Base-by-base conservation (phyloP, 2,888 invertebrate species). In the Mesorhabditis spiculigera region DNA sequence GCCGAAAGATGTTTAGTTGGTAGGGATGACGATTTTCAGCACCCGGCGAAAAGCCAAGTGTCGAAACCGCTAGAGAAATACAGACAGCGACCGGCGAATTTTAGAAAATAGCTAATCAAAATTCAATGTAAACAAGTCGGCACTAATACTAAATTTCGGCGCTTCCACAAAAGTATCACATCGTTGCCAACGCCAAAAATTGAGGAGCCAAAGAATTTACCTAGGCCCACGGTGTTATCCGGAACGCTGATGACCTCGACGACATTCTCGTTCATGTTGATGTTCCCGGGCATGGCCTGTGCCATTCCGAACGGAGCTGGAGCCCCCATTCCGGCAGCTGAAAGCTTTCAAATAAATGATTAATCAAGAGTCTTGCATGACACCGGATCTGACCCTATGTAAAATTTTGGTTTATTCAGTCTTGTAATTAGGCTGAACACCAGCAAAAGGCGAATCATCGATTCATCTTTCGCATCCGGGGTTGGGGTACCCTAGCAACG, bases 201-300 rank as follows among this genome's bases (percentile, higher is more conserved):
- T 5, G n/a, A 50, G 58, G 8, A 50, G 8, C n/a, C n/a, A 10
- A 50, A 13, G 41, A 28, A 69, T 78, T 67, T 43, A 83, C 82
- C 83, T 45, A 84, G 76, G 63, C 85, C 85, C 43, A 85, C 85
- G 50, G 77, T 77, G 68, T 76, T 78, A 63, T 83, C 83, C 5
- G 85, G 85, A 65, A 85, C 79, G 41, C 79, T 78, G 63, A 82
- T 78, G 16, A 72, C 70, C 28, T 81, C 82, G 63, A 77, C 76
- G 66, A 78, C 65, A n/a, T 68, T 71, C 66, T 75, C 73, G 50
- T 67, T 67, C 63, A 62, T 63, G 44, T 65, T 58, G 64, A 61
- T 45, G 10, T 45, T 10, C 28, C 28, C 28, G 28, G 28, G 28
- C 5, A n/a, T 10, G 16, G 10, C 43, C 28, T 28, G 45, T 67